Base-by-base conservation (phyloP, 2,113 vertebrate genomes). In the Dipodomys spectabilis region DNA sequence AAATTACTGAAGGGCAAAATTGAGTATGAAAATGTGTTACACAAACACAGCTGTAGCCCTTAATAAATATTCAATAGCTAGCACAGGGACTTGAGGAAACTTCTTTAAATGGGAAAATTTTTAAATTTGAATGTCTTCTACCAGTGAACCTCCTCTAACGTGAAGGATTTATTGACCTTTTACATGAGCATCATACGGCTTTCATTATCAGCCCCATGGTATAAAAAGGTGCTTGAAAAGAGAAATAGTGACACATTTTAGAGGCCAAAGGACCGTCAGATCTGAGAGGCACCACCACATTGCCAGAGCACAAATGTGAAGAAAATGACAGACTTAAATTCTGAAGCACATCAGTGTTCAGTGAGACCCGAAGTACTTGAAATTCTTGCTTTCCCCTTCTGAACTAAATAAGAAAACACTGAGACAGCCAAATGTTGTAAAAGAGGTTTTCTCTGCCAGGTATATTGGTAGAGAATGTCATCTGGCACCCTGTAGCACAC, bases 1-100 rank as follows among this genome's bases (percentile, higher is more conserved):
- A 97, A 98, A 96, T 91, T 95, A 93, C 87, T 97, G 95, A 98
- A 98, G 97, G 97, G 89, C 96, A 97, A 97, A 98, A 97, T 0
- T 95, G 71, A 97, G 91, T 97, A 95, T 96, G 97, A 97, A 98
- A 97, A 96, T 96, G 82, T 96, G 71, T 90, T 97, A 94, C 88
- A 94, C 84, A 97, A 97, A 97, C 93, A 97, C 64, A 95, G 87
- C 82, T 91, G 45, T 92, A 96, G 92, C 92, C 94, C 95, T 97
- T 97, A 97, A 97, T 96, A 97, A 96, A 97, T 98, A 96, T 44
- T 79, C 78, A 95, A 92, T 82, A 97, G 86, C 93, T 95, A 82
- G 89, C 86, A 89, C 84, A 80, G 44, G 88, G 84, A 96, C 68
- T 71, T 85, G 80, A 91, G 92, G 67, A 96, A 91, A 93, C 73